A percentile compares a stretch with the other conserved stretches of the same genome.
phyloP scores from a whole-genome alignment of 37 sponge, comb jelly and placozoan genomes.

The Aphrocallistes beatrix region DNA sequence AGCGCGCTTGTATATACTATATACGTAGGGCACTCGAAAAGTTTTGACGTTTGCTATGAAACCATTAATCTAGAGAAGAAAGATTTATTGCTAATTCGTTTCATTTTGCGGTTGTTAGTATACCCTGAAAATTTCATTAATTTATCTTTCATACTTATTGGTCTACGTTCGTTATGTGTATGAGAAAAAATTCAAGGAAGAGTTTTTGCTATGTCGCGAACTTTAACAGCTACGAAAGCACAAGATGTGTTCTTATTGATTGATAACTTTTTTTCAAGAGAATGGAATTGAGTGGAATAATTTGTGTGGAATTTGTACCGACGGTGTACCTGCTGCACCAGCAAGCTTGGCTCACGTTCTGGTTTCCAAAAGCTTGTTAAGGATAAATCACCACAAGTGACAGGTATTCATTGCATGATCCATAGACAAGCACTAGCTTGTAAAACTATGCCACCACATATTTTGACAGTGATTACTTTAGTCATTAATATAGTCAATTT shows the following conservation, averaged over 20 bases:
- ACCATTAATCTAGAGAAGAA: too few relatives aligned
- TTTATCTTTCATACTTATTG: too few relatives aligned
- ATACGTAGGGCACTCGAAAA: too few relatives aligned
- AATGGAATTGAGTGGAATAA: background rate
- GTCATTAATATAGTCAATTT: constrained; percentile 5
- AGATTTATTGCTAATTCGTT: too few relatives aligned
- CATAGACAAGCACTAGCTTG: background rate
- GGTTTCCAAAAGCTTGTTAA: background rate
- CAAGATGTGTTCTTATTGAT: background rate
- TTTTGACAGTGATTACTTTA: constrained; percentile 12
- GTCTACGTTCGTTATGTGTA: background rate
- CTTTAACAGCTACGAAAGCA: background rate
- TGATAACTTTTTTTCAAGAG: constrained; percentile 10
- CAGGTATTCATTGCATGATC: constrained; percentile 7
- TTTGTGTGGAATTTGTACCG: background rate
- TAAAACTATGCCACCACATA: constrained; percentile 1
- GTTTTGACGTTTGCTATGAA: too few relatives aligned
- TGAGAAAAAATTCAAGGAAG: background rate
- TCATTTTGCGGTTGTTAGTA: too few relatives aligned
- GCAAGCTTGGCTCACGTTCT: background rate
- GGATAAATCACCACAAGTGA: background rate
- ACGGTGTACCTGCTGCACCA: background rate
- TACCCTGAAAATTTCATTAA: too few relatives aligned
- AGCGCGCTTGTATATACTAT: too few relatives aligned
- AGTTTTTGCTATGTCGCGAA: constrained; percentile 11